A percentile compares a stretch with the other conserved stretches of the same genome.
Conservation (phyloP, 2,113 vertebrate genomes). For the Aptenodytes patagonicus region DNA sequence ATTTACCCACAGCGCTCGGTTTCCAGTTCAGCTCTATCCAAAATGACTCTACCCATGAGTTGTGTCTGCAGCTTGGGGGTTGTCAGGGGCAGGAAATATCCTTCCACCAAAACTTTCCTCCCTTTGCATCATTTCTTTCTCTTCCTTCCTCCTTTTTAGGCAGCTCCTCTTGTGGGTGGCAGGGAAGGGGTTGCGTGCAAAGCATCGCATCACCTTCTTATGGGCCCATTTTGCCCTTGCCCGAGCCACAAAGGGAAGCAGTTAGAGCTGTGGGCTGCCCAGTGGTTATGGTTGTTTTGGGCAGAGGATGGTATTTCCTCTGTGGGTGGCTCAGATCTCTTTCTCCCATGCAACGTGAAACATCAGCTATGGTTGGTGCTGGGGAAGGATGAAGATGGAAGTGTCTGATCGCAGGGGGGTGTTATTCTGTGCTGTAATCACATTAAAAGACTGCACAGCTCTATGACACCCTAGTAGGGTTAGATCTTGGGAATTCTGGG, state of each 20-base stretch:
- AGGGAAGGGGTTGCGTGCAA: neutral
- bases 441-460: neutral
- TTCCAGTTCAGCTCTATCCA: neutral
- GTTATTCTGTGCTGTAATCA: neutral
- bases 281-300: slow-evolving; percentile 39
- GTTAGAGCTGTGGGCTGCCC: slow-evolving; percentile 38
- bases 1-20: fast-evolving
- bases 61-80: neutral
- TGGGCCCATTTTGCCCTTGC: neutral
- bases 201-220: neutral
- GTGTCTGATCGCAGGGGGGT: neutral
- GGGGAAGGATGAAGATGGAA: neutral
- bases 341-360: neutral
- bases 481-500: neutral
- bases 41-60: neutral
- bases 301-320: slow-evolving; percentile 39
- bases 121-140: neutral
- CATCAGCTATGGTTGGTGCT: neutral
- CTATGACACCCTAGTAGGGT: neutral
- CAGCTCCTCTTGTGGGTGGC: neutral
- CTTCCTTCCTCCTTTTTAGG: slow-evolving; percentile 9
- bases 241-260: slow-evolving; percentile 28
- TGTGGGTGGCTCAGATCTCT: slow-evolving; percentile 19
- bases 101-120: neutral
- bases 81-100: neutral